Conservation (phyloP, 2,888 invertebrate genomes). For the Cetonia aurata region DNA sequence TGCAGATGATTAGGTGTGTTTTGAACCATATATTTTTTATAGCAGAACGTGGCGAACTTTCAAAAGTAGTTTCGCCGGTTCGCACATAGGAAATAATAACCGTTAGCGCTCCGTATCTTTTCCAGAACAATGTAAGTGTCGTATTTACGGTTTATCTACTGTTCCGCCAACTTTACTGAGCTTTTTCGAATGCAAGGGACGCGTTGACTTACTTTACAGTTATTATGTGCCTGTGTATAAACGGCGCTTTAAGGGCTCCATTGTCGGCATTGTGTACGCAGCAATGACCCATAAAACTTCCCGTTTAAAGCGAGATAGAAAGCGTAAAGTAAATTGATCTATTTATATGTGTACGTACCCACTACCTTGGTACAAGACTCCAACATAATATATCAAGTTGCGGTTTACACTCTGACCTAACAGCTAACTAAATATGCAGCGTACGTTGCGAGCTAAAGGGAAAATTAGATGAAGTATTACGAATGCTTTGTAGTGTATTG, state of each 20-base stretch:
- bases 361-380: background rate
- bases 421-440: slow-evolving; percentile 30
- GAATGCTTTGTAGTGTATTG: slow-evolving; percentile 1
- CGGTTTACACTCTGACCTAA: slow-evolving; percentile 17
- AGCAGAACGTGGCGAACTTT: background rate
- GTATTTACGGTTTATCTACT: slow-evolving; percentile 35
- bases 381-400: slow-evolving; percentile 27
- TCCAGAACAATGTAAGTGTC: slow-evolving; percentile 31
- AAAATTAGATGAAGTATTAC: slow-evolving; percentile 21
- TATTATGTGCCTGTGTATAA: slow-evolving; percentile 39
- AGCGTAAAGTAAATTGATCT: slow-evolving; percentile 38
- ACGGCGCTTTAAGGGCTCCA: slow-evolving; percentile 36
- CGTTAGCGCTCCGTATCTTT: slow-evolving; percentile 19
- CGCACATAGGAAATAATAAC: slow-evolving; percentile 24
- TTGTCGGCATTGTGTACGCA: slow-evolving; percentile 39
- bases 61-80: slow-evolving; percentile 22
- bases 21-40: too few relatives aligned
- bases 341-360: slow-evolving; percentile 20
- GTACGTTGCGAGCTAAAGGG: slow-evolving; percentile 9
- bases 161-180: slow-evolving; percentile 15
- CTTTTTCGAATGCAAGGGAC: slow-evolving; percentile 38
- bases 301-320: slow-evolving; percentile 30
- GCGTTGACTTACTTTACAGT: slow-evolving; percentile 35
- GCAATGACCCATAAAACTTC: slow-evolving; percentile 41
- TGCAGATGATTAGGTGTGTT: too few relatives aligned